A percentile compares a stretch with the other conserved stretches of the same genome.
Evolutionary conservation across 2,113 vertebrate genomes (phyloP).

Genomic region (Pandion haliaetus): DNA sequence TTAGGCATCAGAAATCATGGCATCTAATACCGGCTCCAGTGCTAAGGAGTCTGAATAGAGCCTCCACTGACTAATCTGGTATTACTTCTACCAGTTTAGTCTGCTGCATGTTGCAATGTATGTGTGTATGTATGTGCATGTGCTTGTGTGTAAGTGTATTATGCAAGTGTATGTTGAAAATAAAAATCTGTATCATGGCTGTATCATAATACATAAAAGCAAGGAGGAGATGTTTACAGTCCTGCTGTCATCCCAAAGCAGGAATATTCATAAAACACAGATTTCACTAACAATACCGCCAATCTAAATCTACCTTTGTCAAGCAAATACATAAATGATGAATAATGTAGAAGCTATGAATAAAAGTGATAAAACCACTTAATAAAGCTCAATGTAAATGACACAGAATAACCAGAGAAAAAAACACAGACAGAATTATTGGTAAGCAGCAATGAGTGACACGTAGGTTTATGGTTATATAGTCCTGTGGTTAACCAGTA

Average conservation of each 20-base stretch:
- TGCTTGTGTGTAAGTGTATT: neutral
- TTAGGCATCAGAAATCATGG: neutral
- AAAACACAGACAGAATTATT: neutral
- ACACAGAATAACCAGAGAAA: neutral
- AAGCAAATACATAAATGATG: neutral
- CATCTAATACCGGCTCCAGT: neutral
- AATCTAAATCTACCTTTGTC: neutral
- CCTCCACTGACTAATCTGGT: neutral
- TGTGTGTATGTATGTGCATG: too few relatives aligned
- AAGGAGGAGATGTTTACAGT: neutral
- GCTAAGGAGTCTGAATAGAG: neutral
- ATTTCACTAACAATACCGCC: neutral
- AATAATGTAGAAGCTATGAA: neutral
- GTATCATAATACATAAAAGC: neutral
- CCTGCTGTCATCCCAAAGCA: neutral
- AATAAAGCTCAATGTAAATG: neutral
- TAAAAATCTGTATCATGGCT: neutral
- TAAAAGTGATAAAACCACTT: neutral
- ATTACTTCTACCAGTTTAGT: neutral
- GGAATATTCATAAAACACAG: neutral
- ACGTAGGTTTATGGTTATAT: neutral
- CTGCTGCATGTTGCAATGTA: neutral
- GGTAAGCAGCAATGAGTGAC: neutral
- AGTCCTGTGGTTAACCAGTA: slow-evolving; percentile 51
- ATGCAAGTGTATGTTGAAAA: neutral